phyloP scores from a whole-genome alignment of 2,888 invertebrate species.

The Tachina lurida region DNA sequence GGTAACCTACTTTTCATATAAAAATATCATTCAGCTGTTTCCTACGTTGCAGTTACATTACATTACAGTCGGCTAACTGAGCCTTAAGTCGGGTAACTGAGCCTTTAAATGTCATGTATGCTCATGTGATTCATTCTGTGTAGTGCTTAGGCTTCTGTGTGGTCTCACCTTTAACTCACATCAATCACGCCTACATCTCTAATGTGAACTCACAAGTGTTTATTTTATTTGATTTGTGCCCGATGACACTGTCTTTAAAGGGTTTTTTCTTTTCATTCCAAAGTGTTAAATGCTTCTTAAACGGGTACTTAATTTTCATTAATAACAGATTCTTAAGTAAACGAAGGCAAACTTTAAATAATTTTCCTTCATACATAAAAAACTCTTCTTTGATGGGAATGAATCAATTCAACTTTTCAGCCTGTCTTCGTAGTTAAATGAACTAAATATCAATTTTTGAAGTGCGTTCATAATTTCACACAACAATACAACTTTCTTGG shows the following conservation, averaged over 20 bases:
- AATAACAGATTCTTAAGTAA: constrained; percentile 31
- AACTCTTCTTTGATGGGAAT: neutral
- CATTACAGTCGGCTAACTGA: too few species aligned
- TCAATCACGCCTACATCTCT: neutral
- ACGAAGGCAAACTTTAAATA: neutral
- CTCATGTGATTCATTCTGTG: neutral
- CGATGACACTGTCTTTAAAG: constrained; percentile 38
- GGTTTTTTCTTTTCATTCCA: constrained; percentile 15
- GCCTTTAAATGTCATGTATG: too few species aligned
- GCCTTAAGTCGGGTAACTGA: too few species aligned
- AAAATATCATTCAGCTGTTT: too few species aligned
- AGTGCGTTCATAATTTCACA: constrained; percentile 46
- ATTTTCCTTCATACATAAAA: neutral
- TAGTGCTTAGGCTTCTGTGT: neutral
- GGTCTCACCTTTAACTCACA: neutral
- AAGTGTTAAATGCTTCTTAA: constrained; percentile 58
- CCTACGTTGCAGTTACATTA: too few species aligned
- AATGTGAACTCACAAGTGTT: neutral
- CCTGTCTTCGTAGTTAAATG: neutral
- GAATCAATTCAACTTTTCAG: neutral
- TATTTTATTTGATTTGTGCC: constrained; percentile 7
- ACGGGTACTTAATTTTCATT: constrained; percentile 50
- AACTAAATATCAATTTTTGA: constrained; percentile 25
- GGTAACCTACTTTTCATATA: too few species aligned
- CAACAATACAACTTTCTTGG: constrained; percentile 13